A percentile compares a stretch with the other conserved stretches of the same genome.
Evolutionary conservation across 2,113 vertebrate genomes (phyloP).

Genomic region (Chiloscyllium plagiosum): DNA sequence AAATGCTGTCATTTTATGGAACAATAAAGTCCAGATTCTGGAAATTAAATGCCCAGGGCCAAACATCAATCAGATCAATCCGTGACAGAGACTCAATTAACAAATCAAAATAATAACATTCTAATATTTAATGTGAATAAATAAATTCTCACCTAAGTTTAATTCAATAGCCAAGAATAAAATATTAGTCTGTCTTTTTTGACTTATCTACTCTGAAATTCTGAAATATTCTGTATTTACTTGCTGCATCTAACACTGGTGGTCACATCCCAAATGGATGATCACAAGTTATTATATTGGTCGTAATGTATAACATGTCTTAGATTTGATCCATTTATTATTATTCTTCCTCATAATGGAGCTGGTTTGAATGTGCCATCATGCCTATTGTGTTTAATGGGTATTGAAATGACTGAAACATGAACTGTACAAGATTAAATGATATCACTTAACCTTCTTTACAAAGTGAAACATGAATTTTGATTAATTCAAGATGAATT

Average conservation of each 20-base stretch:
- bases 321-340: background rate
- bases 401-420: background rate
- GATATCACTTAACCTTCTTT: constrained; percentile 12
- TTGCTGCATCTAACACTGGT: background rate
- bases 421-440: background rate
- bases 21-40: background rate
- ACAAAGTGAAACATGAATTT: constrained; percentile 11
- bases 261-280: background rate
- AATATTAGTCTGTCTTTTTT: background rate
- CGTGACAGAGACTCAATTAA: background rate
- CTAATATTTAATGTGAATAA: too few relatives aligned
- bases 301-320: background rate
- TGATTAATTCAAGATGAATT: constrained; percentile 27
- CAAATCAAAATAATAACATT: background rate
- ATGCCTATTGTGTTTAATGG: background rate
- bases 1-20: too few relatives aligned
- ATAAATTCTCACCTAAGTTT: background rate
- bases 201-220: background rate
- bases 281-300: background rate
- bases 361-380: background rate
- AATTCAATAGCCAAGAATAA: background rate
- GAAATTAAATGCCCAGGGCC: background rate
- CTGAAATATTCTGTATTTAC: background rate
- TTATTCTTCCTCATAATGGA: background rate
- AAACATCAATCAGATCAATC: background rate